A percentile compares a stretch with the other conserved stretches of the same genome.
Evolutionary conservation across 2,797 vertebrate genomes (phyloP).

Genomic region (Loriculus beryllinus): DNA sequence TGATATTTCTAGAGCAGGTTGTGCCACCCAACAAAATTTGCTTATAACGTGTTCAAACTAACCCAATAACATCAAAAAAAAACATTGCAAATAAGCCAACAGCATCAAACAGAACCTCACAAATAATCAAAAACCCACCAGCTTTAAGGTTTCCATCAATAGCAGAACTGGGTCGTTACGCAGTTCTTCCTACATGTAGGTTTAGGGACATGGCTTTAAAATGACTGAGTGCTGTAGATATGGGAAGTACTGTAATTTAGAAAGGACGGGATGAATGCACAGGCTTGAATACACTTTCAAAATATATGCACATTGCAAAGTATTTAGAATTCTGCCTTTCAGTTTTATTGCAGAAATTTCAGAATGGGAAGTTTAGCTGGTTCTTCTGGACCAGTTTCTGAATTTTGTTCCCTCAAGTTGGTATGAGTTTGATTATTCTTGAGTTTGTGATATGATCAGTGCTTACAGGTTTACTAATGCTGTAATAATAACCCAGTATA

Average conservation of each 20-base stretch:
- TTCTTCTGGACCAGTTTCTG: neutral
- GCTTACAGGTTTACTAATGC: neutral
- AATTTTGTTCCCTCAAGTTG: neutral
- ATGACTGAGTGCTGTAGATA: neutral
- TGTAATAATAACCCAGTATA: neutral
- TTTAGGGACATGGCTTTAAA: neutral
- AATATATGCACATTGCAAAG: neutral
- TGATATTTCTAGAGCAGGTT: constrained; percentile 50
- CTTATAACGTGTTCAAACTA: neutral
- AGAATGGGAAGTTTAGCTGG: neutral
- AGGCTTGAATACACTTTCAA: neutral
- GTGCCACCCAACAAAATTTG: neutral
- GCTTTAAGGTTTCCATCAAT: constrained; percentile 2
- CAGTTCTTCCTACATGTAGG: neutral
- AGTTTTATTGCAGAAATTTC: neutral
- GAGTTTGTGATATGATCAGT: neutral
- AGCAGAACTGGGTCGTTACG: neutral
- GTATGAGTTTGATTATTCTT: neutral
- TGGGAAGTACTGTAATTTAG: neutral
- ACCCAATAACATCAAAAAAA: constrained; percentile 19
- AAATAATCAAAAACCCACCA: neutral
- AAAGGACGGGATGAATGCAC: neutral
- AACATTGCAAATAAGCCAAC: neutral
- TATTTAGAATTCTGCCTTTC: neutral
- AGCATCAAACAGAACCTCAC: constrained; percentile 18